phyloP scores from a whole-genome alignment of 1,140 invertebrate species.

The Drosophila dunni region DNA sequence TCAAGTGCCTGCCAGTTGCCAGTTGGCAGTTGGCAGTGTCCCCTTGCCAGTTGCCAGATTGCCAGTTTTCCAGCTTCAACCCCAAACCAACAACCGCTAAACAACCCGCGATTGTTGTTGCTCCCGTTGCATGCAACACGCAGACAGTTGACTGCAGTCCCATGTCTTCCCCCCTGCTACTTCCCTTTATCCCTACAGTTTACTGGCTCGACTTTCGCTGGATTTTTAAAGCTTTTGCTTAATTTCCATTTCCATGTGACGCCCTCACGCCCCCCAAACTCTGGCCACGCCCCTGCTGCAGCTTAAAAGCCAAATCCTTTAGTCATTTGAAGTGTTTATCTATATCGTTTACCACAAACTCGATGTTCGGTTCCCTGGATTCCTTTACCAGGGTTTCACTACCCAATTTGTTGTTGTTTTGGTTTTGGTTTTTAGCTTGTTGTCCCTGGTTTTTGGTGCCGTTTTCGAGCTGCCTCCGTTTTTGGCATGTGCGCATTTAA shows the following conservation, averaged over 20 bases:
- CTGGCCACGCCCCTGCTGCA: conserved; percentile 52
- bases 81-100: conserved; percentile 18
- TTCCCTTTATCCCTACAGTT: not conserved
- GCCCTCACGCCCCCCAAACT: conserved; percentile 9
- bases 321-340: conserved; percentile 77
- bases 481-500: conserved; percentile 81
- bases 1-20: conserved; percentile 72
- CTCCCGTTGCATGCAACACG: conserved; percentile 63
- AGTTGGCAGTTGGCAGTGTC: conserved; percentile 62
- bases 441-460: conserved; percentile 14
- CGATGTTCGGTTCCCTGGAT: conserved; percentile 28
- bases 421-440: conserved; percentile 46
- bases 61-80: conserved; percentile 1
- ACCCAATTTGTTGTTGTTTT: conserved; percentile 48
- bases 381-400: conserved; percentile 27
- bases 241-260: conserved; percentile 70
- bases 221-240: conserved; percentile 51
- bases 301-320: conserved; percentile 68
- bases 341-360: conserved; percentile 70
- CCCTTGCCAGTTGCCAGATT: conserved; percentile 30
- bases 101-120: conserved; percentile 42
- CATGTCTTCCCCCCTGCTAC: no score
- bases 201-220: conserved; percentile 26
- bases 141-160: conserved; percentile 64
- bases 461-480: conserved; percentile 42